Conservation (phyloP, 2,888 invertebrate species). For the Parasteatoda lunata region DNA sequence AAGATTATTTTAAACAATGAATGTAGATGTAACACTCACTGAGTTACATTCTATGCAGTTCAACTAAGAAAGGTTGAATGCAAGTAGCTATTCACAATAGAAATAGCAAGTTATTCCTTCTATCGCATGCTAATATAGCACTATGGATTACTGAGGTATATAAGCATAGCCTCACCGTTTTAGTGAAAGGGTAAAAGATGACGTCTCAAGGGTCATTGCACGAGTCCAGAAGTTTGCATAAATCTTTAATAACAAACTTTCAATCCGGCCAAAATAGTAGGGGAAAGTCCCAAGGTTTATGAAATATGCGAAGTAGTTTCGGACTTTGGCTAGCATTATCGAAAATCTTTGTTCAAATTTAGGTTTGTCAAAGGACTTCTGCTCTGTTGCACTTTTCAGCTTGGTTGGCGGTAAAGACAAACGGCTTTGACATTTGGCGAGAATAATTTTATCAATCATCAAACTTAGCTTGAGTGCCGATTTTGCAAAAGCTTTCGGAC, state of each 20-base stretch:
- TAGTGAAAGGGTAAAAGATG: neutral
- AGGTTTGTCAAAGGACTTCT: neutral
- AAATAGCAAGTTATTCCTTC: too few species aligned
- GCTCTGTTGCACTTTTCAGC: too few species aligned
- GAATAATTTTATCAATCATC: neutral
- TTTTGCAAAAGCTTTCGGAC: neutral
- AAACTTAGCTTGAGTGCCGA: neutral
- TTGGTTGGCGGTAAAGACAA: too few species aligned
- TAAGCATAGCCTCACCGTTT: too few species aligned
- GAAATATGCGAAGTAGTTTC: neutral
- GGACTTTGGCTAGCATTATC: neutral
- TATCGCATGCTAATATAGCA: too few species aligned
- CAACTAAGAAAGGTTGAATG: too few species aligned
- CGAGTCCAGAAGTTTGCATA: neutral
- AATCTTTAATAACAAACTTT: conserved; percentile 1
- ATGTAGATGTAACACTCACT: too few species aligned
- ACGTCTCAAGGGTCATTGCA: neutral
- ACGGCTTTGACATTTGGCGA: neutral
- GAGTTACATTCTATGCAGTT: too few species aligned
- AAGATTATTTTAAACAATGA: too few species aligned
- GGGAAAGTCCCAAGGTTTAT: neutral
- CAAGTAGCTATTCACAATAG: too few species aligned
- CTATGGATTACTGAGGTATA: too few species aligned
- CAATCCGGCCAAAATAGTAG: neutral
- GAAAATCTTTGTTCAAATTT: neutral